phyloP scores from a whole-genome alignment of 2,113 vertebrate genomes.

The Mola mola region DNA sequence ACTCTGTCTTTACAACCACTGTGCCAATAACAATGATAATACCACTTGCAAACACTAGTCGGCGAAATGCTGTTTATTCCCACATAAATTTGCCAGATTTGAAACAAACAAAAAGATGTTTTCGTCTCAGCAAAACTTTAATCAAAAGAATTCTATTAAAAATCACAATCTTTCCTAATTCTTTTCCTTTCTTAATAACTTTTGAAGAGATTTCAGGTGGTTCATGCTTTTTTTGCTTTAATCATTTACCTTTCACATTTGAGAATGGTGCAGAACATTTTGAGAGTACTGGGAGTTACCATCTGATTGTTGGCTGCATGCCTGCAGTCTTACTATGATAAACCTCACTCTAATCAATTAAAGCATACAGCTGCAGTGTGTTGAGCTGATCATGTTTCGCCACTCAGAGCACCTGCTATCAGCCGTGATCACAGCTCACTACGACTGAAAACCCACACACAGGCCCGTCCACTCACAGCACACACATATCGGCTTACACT shows the following conservation, averaged over 20 bases:
- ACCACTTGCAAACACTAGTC: too few relatives aligned
- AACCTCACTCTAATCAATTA: conserved; percentile 74
- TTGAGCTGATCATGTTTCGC: conserved; percentile 57
- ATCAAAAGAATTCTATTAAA: too few relatives aligned
- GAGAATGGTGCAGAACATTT: neutral
- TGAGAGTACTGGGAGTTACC: conserved; percentile 18
- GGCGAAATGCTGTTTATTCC: too few relatives aligned
- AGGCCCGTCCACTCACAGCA: conserved; percentile 43
- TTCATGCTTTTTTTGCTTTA: too few relatives aligned
- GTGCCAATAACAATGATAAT: too few relatives aligned
- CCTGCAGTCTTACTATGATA: conserved; percentile 58
- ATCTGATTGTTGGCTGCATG: conserved; percentile 52
- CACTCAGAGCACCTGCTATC: conserved; percentile 66
- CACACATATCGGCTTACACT: conserved; percentile 67
- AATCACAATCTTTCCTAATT: too few relatives aligned
- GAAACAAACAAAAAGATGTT: too few relatives aligned
- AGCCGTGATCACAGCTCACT: conserved; percentile 53
- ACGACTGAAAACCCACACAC: conserved; percentile 52
- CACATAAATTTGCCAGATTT: too few relatives aligned
- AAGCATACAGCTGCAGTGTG: conserved; percentile 62
- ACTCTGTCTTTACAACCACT: neutral
- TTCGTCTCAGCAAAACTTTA: too few relatives aligned
- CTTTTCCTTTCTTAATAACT: too few relatives aligned
- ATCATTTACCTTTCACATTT: conserved; percentile 17
- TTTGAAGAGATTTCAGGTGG: too few relatives aligned